phyloP scores from a whole-genome alignment of 2,797 vertebrate species.

The Enteromius thamalakanensis region DNA sequence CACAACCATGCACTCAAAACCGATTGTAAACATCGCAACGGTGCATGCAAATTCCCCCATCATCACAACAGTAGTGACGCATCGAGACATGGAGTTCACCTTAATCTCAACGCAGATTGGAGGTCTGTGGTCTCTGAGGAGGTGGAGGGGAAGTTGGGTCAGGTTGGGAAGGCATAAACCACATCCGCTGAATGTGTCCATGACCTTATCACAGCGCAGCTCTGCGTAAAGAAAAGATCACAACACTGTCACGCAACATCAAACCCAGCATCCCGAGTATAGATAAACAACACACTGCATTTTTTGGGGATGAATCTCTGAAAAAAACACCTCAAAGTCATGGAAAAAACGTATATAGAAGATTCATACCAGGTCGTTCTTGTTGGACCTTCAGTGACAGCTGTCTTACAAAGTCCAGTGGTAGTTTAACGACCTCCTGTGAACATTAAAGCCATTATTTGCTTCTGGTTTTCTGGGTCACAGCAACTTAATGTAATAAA shows the following conservation, averaged over 20 bases:
- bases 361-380: constrained; percentile 88
- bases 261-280: neutral
- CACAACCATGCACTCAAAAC: neutral
- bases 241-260: neutral
- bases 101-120: constrained; percentile 97
- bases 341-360: neutral
- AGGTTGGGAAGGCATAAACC: constrained; percentile 96
- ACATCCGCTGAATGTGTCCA: constrained; percentile 94
- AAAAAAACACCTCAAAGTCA: neutral
- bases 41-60: neutral
- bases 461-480: neutral
- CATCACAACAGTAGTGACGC: neutral
- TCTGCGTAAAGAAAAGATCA: constrained; percentile 70
- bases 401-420: constrained; percentile 92
- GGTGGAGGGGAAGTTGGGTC: constrained; percentile 83
- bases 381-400: constrained; percentile 94
- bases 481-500: neutral
- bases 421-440: constrained; percentile 93
- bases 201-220: constrained; percentile 94
- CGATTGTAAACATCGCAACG: neutral
- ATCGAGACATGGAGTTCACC: constrained; percentile 69
- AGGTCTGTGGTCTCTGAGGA: constrained; percentile 82
- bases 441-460: constrained; percentile 31
- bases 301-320: neutral
- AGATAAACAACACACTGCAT: neutral